These are phyloP conservation scores for Heliconius aoede DNA, from an alignment of 2,888 invertebrate species.

Conservation along the genomic window DNA sequence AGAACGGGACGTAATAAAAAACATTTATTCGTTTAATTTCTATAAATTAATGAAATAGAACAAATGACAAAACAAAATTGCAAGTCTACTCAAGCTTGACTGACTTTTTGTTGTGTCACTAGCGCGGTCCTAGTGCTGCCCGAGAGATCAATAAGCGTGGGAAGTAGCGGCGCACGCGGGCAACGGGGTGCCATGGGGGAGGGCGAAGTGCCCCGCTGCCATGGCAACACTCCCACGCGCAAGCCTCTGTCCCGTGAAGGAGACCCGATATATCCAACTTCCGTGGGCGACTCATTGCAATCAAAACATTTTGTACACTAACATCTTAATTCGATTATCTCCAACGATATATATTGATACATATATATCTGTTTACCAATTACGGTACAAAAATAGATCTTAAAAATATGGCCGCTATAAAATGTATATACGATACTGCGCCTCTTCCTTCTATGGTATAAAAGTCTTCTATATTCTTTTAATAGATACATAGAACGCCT, in stretches of 20 bases:
- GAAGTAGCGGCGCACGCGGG: constrained; percentile 29
- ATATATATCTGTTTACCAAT: constrained; percentile 22
- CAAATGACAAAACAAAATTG: constrained; percentile 31
- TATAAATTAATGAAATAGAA: not conserved
- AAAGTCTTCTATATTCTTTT: no score
- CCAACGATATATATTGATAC: constrained; percentile 8
- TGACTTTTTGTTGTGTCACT: constrained; percentile 49
- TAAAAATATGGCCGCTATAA: not conserved
- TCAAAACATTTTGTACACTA: constrained; percentile 37
- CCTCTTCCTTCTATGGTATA: not conserved
- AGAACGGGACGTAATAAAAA: not conserved
- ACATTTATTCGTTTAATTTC: not conserved
- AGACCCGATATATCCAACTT: constrained; percentile 65
- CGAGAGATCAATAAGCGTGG: constrained; percentile 51
- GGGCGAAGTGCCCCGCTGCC: constrained; percentile 58
- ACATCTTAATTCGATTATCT: constrained; percentile 29
- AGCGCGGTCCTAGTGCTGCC: constrained; percentile 45
- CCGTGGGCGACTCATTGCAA: constrained; percentile 61
- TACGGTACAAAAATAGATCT: constrained; percentile 30
- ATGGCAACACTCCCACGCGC: constrained; percentile 79
- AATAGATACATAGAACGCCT: not conserved
- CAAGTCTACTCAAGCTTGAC: constrained; percentile 45
- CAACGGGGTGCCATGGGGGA: constrained; percentile 29
- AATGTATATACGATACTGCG: constrained; percentile 15
- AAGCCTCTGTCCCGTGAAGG: constrained; percentile 59